phyloP scores from a whole-genome alignment of 1,140 invertebrate species.

The Brachionus rubens region DNA sequence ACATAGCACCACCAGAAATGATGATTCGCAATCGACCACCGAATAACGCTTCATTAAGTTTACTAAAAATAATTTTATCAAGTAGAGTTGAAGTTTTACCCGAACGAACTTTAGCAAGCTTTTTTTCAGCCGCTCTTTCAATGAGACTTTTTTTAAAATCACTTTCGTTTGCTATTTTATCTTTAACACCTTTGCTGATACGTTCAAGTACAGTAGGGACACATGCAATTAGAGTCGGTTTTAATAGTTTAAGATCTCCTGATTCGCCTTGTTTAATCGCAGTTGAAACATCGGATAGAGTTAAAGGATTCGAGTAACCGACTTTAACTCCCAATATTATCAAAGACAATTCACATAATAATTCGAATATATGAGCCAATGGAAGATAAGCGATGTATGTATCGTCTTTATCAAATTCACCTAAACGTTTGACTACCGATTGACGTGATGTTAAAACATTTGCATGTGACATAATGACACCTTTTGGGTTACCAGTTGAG shows the following conservation, averaged over 20 bases:
- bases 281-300: constrained; percentile 86
- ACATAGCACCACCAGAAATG: constrained; percentile 85
- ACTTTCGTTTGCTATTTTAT: constrained; percentile 77
- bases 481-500: constrained; percentile 61
- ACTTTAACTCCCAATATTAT: constrained; percentile 76
- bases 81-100: background rate
- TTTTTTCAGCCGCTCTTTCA: constrained; percentile 75
- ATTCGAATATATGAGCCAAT: constrained; percentile 92
- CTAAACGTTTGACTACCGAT: background rate
- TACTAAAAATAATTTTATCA: constrained; percentile 24
- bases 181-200: constrained; percentile 88
- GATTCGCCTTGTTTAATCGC: constrained; percentile 82
- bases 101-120: constrained; percentile 54
- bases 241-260: constrained; percentile 81
- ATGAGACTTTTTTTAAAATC: constrained; percentile 69
- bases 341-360: constrained; percentile 68
- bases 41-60: constrained; percentile 57
- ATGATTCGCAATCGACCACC: constrained; percentile 82
- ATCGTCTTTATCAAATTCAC: constrained; percentile 67
- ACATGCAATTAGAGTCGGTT: constrained; percentile 86
- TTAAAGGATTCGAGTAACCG: constrained; percentile 90
- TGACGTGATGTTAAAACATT: constrained; percentile 76
- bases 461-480: constrained; percentile 71
- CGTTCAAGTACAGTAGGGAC: constrained; percentile 96
- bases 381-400: constrained; percentile 90